Evolutionary conservation across 2,797 vertebrate species (phyloP).

Genomic region (Falco columbarius): DNA sequence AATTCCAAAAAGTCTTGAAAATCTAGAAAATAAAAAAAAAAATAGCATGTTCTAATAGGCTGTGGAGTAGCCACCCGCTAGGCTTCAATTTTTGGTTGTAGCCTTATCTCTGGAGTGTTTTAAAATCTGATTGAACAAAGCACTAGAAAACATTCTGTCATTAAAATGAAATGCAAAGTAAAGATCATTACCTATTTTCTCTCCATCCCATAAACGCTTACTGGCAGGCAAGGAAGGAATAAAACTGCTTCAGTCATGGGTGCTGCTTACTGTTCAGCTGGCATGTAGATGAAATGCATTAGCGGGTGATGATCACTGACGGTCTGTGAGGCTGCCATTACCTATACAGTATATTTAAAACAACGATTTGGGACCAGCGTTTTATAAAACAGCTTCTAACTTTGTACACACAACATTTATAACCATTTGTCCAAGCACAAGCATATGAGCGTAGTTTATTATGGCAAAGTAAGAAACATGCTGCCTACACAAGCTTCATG

Average conservation of each 20-base stretch:
- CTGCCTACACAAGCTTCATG: not conserved
- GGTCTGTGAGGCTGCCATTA: not conserved
- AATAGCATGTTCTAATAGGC: not conserved
- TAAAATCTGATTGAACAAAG: slow-evolving; percentile 36
- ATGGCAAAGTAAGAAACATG: not conserved
- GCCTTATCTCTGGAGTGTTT: not conserved
- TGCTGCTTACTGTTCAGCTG: not conserved
- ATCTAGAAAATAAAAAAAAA: not conserved
- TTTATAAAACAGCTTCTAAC: not conserved
- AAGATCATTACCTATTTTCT: not conserved
- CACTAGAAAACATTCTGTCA: not conserved
- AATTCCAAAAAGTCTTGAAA: not conserved
- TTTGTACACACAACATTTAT: not conserved
- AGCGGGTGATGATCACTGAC: not conserved
- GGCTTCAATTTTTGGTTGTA: not conserved
- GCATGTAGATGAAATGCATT: not conserved
- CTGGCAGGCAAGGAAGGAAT: not conserved
- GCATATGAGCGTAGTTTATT: not conserved
- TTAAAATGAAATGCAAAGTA: slow-evolving; percentile 18
- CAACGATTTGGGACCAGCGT: not conserved
- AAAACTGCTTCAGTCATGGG: not conserved
- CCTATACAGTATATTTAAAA: not conserved
- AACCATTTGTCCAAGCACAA: not conserved
- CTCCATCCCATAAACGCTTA: not conserved
- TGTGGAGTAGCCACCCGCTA: not conserved